Evolutionary conservation across 2,888 invertebrate species (phyloP), one percentile per base, ranked within the genome.

Genomic region (Caenorhabditis japonica): DNA sequence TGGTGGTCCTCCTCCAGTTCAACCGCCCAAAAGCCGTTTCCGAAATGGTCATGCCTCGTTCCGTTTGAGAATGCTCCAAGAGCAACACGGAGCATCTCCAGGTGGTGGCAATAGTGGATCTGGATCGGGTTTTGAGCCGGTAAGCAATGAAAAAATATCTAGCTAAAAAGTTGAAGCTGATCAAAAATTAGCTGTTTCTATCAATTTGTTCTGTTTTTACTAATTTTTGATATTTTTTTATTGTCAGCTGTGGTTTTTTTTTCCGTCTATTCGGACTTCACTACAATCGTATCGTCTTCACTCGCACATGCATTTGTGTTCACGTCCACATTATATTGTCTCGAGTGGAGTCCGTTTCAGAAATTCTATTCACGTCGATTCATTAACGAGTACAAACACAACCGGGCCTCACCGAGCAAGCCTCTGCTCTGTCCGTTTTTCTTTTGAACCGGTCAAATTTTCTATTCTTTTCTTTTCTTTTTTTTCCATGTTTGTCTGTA

Each of bases 1-100:
- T 34, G 72, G 71, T n/a, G 68, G 66, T 33, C 75, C 76, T 21
- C 77, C 79, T 43, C 76, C 77, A 7, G 72, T 75, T 8, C 71
- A 66, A 33, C 76, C 75, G 39, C 66, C 64, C 13, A 81, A 81
- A 53, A 70, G 62, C 33, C 72, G 81, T 8, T 81, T 80, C 70
- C 75, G 83, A 1, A 82, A 83, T 30, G 81, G 81, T 2, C 84
- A 84, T 58, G 83, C 82, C 13, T 79, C 79, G 10, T 84, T 85
- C 74, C 80, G 83, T 17, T 72, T 83, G 8, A 73, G 84, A 15
- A 85, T 85, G 83, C 81, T 85, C n/a, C 85, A 85, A 55, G 84
- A 84, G 72, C 85, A 84, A 59, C 81, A 78, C 41, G 77, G 77
- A 5, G 52, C 56, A 7, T n/a, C 51, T 21, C 34, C 51, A 7